A percentile compares a stretch with the other conserved stretches of the same genome.
Evolutionary conservation across 2,888 invertebrate species (phyloP).

Genomic region (Troglohyphantes excavatus): DNA sequence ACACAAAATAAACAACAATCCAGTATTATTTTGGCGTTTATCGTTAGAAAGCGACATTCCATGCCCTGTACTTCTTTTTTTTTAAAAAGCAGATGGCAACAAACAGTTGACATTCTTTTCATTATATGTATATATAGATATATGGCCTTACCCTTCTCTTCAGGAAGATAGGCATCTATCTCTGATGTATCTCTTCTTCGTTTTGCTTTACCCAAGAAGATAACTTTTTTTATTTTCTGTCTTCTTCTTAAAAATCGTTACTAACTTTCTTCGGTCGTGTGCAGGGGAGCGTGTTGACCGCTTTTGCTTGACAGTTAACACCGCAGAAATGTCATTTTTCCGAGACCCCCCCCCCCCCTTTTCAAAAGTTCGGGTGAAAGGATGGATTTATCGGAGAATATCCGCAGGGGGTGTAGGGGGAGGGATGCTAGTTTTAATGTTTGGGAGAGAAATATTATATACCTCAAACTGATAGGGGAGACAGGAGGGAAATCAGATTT

Average conservation of each 20-base stretch:
- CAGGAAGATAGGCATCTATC: slow-evolving; percentile 52
- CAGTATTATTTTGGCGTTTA: slow-evolving; percentile 60
- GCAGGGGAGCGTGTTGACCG: slow-evolving; percentile 66
- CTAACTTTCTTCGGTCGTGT: slow-evolving; percentile 61
- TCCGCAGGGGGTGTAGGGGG: background rate
- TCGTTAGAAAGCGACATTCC: slow-evolving; percentile 76
- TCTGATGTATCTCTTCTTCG: slow-evolving; percentile 30
- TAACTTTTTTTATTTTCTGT: slow-evolving; percentile 54
- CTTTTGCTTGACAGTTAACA: slow-evolving; percentile 75
- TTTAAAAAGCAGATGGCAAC: slow-evolving; percentile 48
- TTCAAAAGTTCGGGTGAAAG: slow-evolving; percentile 19
- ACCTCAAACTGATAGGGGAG: slow-evolving; percentile 16
- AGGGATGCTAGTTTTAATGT: slow-evolving; percentile 46
- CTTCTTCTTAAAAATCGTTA: slow-evolving; percentile 69
- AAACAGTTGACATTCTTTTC: slow-evolving; percentile 69
- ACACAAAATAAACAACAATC: slow-evolving; percentile 22
- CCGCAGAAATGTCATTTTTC: slow-evolving; percentile 62
- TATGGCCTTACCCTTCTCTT: slow-evolving; percentile 36
- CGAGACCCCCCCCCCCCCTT: background rate
- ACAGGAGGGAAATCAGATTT: slow-evolving; percentile 22
- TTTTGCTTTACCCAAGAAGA: background rate
- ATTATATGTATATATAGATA: slow-evolving; percentile 51
- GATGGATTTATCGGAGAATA: slow-evolving; percentile 60
- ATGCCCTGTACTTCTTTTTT: slow-evolving; percentile 33
- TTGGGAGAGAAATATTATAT: slow-evolving; percentile 31